Base-by-base conservation (phyloP, 2,797 vertebrate genomes). In the Mormyrops boulengeri region DNA sequence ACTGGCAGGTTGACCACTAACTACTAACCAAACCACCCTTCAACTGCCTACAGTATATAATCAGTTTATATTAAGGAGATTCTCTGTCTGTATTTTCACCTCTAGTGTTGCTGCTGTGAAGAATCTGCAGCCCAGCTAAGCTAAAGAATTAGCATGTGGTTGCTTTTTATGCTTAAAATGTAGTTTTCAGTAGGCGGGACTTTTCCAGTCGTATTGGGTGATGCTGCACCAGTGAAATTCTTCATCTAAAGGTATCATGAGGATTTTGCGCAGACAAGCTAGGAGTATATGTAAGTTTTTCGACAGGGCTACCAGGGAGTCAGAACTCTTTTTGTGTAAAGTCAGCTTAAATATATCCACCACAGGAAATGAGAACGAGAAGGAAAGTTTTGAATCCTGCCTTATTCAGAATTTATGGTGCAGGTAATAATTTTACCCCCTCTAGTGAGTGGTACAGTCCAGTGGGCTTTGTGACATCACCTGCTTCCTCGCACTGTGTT, bases 321-420 rank as follows among this genome's bases (percentile, higher is more conserved):
- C 30, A 26, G 9, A 26, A 88, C 73, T 88, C 90, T 82, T 90
- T 80, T 53, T 44, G 87, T 55, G 53, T 92, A 66, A 89, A 91
- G 92, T 91, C 90, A 91, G 91, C 86, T 84, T 89, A 89, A 92
- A 89, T 34, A 52, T 62, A 90, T 88, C 73, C 77, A 89, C 50
- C 22, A 69, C 52, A 88, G 12, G 90, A 30, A 69, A 3, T 69
- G 55, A 88, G 14, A 11, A 52, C 44, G 55, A 12, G 82, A 34
- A 49, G 88, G 80, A 77, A 44, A 88, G 89, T 94, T 94, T 94
- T 92, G 89, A 84, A 91, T 93, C 90, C 92, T 92, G 92, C 92
- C 88, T 91, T 92, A 95, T 95, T 92, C 94, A 95, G 93, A 92
- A 95, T 95, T 92, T 82, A 95, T 91, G 80, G 55, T 55, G 0